Percentiles rank a stretch among this genome's conserved stretches.
phyloP scores from a whole-genome alignment of 35 echinoderm and acorn worm genomes.

The Nesometra sesokonis region DNA sequence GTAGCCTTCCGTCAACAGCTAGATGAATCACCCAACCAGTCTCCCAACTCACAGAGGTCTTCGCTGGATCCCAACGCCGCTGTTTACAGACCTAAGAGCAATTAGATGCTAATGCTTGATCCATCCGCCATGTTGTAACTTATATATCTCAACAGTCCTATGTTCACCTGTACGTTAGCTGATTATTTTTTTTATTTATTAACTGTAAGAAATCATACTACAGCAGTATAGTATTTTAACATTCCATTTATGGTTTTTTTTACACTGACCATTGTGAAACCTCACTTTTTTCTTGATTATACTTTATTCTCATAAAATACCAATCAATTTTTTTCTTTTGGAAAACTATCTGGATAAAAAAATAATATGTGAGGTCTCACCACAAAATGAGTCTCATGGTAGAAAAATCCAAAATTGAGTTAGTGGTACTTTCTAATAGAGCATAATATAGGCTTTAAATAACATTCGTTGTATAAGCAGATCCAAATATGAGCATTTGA shows the following conservation, averaged over 20 bases:
- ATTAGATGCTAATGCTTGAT: conserved; percentile 12
- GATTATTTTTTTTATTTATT: neutral
- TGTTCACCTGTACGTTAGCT: neutral
- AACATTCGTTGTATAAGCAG: too few species aligned
- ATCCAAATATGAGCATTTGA: too few species aligned
- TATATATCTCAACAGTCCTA: neutral
- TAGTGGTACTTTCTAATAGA: too few species aligned
- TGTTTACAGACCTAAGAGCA: conserved; percentile 83
- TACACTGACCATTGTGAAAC: too few species aligned
- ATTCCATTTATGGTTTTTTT: neutral
- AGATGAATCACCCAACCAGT: conserved; percentile 9
- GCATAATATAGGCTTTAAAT: too few species aligned
- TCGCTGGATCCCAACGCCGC: conserved; percentile 89
- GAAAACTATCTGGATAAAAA: too few species aligned
- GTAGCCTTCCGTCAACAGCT: conserved; percentile 33
- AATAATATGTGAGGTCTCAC: too few species aligned
- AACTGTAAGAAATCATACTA: neutral
- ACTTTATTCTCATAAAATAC: too few species aligned
- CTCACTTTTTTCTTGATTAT: too few species aligned
- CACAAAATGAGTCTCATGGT: too few species aligned
- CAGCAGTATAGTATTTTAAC: neutral
- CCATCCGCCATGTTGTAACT: neutral
- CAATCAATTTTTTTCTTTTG: too few species aligned
- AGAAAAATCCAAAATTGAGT: too few species aligned
- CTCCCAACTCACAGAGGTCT: conserved; percentile 22